Conservation (phyloP, 30 jellyfish, hydroid and myxozoan genomes). For the Nemopilema nomurai region DNA sequence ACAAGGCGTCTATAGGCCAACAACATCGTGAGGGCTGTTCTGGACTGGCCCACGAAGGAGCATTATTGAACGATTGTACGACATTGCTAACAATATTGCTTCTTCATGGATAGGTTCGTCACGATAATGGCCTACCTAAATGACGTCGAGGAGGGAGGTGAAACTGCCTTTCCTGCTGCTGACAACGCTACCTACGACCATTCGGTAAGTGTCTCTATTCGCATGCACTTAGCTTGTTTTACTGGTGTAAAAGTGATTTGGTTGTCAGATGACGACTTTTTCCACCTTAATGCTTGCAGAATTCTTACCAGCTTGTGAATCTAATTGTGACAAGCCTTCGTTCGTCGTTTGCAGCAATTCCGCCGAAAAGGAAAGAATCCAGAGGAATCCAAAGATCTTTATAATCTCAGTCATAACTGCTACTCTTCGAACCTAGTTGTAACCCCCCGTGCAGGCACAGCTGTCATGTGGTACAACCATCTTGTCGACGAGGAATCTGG, state of each 20-base stretch:
- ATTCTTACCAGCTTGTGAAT: too few species aligned
- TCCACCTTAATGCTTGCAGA: too few species aligned
- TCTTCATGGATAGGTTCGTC: slow-evolving; percentile 58
- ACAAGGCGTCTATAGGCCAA: too few species aligned
- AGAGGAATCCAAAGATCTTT: slow-evolving; percentile 70
- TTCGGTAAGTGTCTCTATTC: slow-evolving; percentile 47
- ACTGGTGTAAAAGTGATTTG: not conserved
- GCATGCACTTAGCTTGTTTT: not conserved
- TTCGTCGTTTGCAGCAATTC: slow-evolving; percentile 26
- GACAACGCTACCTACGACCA: slow-evolving; percentile 66
- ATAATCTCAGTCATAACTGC: slow-evolving; percentile 87
- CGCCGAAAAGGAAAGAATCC: slow-evolving; percentile 21
- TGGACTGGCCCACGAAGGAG: too few species aligned
- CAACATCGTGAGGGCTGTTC: too few species aligned
- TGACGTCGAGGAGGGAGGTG: slow-evolving; percentile 99
- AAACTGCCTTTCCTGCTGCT: slow-evolving; percentile 99
- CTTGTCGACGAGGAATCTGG: slow-evolving; percentile 76
- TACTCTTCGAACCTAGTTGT: slow-evolving; percentile 79
- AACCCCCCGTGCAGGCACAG: slow-evolving; percentile 82
- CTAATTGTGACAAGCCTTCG: too few species aligned
- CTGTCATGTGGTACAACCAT: slow-evolving; percentile 98
- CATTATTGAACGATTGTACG: too few species aligned
- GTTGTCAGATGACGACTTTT: too few species aligned
- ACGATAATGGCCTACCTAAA: slow-evolving; percentile 86
- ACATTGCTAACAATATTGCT: too few species aligned